Evolutionary conservation across 2,888 invertebrate genomes (phyloP).

Genomic region (Julus scanicus): DNA sequence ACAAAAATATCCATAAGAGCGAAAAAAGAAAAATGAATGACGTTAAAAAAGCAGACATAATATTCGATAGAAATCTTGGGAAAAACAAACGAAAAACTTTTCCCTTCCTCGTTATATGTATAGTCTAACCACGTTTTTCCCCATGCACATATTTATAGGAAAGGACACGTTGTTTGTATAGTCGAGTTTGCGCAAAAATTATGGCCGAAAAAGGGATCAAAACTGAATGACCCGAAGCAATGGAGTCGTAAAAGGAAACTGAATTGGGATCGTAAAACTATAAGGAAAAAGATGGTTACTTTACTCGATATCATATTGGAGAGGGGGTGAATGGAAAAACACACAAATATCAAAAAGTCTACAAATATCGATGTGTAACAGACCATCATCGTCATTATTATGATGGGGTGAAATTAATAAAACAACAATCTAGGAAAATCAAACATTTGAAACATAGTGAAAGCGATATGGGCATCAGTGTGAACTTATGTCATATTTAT

Average conservation of each 20-base stretch:
- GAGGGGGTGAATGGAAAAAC: background rate
- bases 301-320: background rate
- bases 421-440: background rate
- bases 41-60: slow-evolving; percentile 24
- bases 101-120: background rate
- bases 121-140: background rate
- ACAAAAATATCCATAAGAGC: background rate
- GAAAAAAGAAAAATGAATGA: slow-evolving; percentile 1
- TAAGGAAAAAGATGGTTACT: slow-evolving; percentile 7
- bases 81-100: background rate
- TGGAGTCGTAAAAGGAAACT: slow-evolving; percentile 33
- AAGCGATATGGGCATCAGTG: background rate
- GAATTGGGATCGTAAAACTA: background rate
- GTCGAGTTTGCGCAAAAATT: slow-evolving; percentile 28
- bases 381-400: background rate
- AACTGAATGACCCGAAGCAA: slow-evolving; percentile 33
- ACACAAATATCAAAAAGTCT: background rate
- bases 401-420: background rate
- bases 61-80: slow-evolving; percentile 14
- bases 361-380: background rate
- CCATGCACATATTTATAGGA: slow-evolving; percentile 23
- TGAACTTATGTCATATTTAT: no score
- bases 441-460: background rate
- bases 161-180: slow-evolving; percentile 27
- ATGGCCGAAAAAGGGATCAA: slow-evolving; percentile 27